Percentiles rank a stretch among this genome's conserved stretches.
phyloP scores from a whole-genome alignment of 2,888 invertebrate genomes.

The Timema podura region DNA sequence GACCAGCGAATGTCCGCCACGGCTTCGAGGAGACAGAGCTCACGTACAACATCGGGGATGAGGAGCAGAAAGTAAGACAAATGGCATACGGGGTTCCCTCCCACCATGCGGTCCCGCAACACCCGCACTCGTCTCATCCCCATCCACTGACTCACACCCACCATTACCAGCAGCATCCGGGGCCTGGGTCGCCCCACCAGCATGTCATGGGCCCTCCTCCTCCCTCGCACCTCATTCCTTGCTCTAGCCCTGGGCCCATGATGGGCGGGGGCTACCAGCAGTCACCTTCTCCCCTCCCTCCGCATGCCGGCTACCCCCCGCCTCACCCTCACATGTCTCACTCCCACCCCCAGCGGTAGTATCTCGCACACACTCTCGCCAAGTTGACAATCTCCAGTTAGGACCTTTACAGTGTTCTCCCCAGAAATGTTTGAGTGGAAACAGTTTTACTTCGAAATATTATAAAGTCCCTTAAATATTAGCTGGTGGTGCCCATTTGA shows the following conservation, averaged over 20 bases:
- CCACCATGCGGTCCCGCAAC: constrained; percentile 37
- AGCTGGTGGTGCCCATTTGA: too few relatives aligned
- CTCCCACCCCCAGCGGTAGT: constrained; percentile 78
- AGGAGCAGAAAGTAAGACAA: constrained; percentile 96
- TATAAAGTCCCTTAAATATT: too few relatives aligned
- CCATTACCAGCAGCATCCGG: constrained; percentile 45
- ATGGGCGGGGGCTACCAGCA: constrained; percentile 51
- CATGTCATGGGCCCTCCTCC: constrained; percentile 60
- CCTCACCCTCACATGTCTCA: constrained; percentile 65
- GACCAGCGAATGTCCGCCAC: constrained; percentile 96
- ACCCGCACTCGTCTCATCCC: constrained; percentile 29
- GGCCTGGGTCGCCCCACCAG: constrained; percentile 53
- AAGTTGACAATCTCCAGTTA: too few relatives aligned
- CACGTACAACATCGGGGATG: constrained; percentile 92
- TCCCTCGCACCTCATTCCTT: constrained; percentile 52
- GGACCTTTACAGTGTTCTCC: too few relatives aligned
- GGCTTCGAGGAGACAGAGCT: constrained; percentile 99
- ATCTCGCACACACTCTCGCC: constrained; percentile 1
- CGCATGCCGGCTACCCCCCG: constrained; percentile 52
- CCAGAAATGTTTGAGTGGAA: too few relatives aligned
- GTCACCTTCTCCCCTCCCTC: constrained; percentile 65
- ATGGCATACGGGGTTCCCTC: constrained; percentile 76
- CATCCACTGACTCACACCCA: constrained; percentile 41
- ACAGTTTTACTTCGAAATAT: too few relatives aligned
- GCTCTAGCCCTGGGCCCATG: constrained; percentile 69